These are phyloP conservation scores for Molothrus ater DNA, from an alignment of 2,797 vertebrate species.

Conservation along the genomic window DNA sequence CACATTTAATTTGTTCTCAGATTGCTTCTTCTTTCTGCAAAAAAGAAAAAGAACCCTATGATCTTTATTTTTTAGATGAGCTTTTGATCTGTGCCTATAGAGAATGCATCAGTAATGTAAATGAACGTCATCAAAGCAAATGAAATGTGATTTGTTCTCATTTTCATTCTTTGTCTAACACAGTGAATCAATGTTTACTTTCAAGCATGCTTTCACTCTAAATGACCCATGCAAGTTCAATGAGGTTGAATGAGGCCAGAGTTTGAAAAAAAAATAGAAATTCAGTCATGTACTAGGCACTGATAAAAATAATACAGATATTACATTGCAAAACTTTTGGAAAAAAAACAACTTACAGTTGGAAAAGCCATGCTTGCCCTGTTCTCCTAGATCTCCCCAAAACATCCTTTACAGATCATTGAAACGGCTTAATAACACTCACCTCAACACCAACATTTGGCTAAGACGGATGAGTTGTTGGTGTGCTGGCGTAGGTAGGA, in stretches of 20 bases:
- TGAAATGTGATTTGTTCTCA: slow-evolving; percentile 39
- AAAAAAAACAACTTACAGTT: neutral
- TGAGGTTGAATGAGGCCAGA: slow-evolving; percentile 55
- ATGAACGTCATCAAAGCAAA: slow-evolving; percentile 14
- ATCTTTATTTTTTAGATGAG: neutral
- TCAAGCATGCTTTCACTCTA: slow-evolving; percentile 42
- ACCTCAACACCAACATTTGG: neutral
- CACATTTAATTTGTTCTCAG: neutral
- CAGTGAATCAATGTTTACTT: slow-evolving; percentile 55
- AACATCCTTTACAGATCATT: neutral
- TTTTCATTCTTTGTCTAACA: slow-evolving; percentile 44
- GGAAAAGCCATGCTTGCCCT: neutral
- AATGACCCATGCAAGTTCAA: slow-evolving; percentile 50
- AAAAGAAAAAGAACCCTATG: neutral
- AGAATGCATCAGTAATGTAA: neutral
- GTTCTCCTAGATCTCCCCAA: neutral
- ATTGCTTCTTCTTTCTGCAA: neutral
- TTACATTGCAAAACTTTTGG: neutral
- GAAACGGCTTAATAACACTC: neutral
- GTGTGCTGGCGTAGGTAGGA: neutral
- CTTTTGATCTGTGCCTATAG: neutral
- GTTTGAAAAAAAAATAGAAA: neutral
- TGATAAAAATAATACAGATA: neutral
- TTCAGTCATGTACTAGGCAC: neutral
- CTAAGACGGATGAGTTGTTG: neutral